Evolutionary conservation across 2,797 vertebrate species (phyloP).

Genomic region (Glossophaga mutica): DNA sequence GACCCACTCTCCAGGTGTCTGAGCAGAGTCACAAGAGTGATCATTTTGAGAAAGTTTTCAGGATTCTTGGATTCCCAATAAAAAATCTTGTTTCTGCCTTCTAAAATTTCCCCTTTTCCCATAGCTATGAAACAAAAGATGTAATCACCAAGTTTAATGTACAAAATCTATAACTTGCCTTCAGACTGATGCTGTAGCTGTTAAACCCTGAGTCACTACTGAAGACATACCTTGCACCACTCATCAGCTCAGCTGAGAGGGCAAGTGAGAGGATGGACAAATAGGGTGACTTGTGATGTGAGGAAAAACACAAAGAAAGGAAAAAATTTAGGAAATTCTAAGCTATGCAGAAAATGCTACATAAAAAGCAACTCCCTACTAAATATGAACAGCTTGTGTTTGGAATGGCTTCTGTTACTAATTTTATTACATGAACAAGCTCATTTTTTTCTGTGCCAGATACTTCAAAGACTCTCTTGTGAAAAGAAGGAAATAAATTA

Average conservation of each 20-base stretch:
- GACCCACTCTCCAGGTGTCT: background rate
- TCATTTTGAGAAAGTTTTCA: background rate
- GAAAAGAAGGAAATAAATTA: constrained; percentile 59
- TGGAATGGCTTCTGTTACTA: constrained; percentile 62
- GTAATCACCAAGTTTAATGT: background rate
- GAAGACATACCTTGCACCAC: background rate
- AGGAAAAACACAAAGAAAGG: constrained; percentile 1
- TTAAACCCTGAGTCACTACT: background rate
- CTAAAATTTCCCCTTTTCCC: background rate
- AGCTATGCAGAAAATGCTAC: constrained; percentile 51
- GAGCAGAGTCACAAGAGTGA: background rate
- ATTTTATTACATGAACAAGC: constrained; percentile 56
- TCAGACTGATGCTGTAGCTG: background rate
- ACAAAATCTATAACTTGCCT: background rate
- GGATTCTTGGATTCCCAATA: background rate
- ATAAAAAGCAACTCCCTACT: constrained; percentile 45
- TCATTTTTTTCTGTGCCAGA: constrained; percentile 28
- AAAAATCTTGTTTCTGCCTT: constrained; percentile 18
- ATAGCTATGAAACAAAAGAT: background rate
- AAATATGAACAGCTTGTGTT: constrained; percentile 64
- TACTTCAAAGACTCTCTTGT: constrained; percentile 59
- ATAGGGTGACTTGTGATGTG: background rate
- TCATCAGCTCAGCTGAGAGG: background rate
- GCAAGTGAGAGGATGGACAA: background rate
- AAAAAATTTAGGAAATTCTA: constrained; percentile 8